Conservation (phyloP, 2,113 vertebrate genomes). For the Prinia subflava region DNA sequence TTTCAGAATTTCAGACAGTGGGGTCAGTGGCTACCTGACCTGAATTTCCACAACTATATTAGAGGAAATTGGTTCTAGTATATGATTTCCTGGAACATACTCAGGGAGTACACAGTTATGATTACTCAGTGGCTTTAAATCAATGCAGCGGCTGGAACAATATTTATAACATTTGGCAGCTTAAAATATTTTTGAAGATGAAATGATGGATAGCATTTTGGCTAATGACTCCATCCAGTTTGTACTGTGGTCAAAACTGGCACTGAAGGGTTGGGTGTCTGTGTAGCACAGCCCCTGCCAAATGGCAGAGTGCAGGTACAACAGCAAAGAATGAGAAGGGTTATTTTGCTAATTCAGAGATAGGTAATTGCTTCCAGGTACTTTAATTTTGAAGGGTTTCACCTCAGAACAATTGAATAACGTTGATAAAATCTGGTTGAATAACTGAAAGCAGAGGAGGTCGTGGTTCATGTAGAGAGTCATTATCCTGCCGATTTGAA, state of each 20-base stretch:
- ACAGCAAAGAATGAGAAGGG: neutral
- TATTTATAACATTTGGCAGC: constrained; percentile 45
- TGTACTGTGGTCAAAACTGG: neutral
- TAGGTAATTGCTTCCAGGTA: neutral
- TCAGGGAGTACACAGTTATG: neutral
- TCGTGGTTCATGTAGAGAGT: neutral
- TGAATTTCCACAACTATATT: neutral
- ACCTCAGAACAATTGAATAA: neutral
- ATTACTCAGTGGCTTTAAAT: constrained; percentile 24
- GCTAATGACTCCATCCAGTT: neutral
- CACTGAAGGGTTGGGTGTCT: neutral
- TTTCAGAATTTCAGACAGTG: neutral
- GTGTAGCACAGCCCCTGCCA: neutral
- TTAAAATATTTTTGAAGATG: constrained; percentile 12
- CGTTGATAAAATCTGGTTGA: neutral
- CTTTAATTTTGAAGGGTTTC: neutral
- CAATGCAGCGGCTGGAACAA: neutral
- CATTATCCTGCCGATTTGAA: neutral
- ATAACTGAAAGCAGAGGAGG: neutral
- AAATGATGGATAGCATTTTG: constrained; percentile 20
- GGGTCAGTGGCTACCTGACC: neutral
- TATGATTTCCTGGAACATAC: constrained; percentile 24
- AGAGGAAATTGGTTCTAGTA: constrained; percentile 5
- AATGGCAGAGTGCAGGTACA: neutral
- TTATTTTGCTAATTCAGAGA: neutral